A percentile compares a stretch with the other conserved stretches of the same genome.
Conservation (phyloP, 2,797 vertebrate genomes). For the Spinus pinus region DNA sequence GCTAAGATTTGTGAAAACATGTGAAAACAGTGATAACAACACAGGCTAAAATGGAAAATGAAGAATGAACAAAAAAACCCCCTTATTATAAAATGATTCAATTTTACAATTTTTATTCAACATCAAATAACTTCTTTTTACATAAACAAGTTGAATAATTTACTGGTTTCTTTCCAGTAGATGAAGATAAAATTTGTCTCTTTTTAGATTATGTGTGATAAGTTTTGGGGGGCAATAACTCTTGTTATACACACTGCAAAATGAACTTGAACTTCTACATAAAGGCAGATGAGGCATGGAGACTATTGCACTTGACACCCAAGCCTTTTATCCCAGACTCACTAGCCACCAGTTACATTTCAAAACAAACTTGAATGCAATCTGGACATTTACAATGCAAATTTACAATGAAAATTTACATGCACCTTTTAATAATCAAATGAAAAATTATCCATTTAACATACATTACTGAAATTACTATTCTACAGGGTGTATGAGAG, state of each 20-base stretch:
- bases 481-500: constrained; percentile 11
- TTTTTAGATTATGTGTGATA: not conserved
- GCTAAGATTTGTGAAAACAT: not conserved
- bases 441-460: constrained; percentile 6
- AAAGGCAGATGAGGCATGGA: not conserved
- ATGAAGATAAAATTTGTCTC: not conserved
- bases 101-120: constrained; percentile 33
- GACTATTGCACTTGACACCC: not conserved
- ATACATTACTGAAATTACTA: constrained; percentile 46
- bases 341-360: not conserved
- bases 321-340: not conserved
- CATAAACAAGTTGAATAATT: not conserved
- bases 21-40: not conserved
- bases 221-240: not conserved
- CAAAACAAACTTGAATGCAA: not conserved
- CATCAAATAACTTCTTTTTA: not conserved
- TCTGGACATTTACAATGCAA: not conserved
- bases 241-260: not conserved
- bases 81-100: not conserved
- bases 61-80: not conserved
- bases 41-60: not conserved
- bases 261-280: not conserved
- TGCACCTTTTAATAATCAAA: not conserved
- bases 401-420: not conserved
- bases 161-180: not conserved